A percentile compares a stretch with the other conserved stretches of the same genome.
phyloP scores from a whole-genome alignment of 2,797 vertebrate species.

The Moxostoma hubbsi region DNA sequence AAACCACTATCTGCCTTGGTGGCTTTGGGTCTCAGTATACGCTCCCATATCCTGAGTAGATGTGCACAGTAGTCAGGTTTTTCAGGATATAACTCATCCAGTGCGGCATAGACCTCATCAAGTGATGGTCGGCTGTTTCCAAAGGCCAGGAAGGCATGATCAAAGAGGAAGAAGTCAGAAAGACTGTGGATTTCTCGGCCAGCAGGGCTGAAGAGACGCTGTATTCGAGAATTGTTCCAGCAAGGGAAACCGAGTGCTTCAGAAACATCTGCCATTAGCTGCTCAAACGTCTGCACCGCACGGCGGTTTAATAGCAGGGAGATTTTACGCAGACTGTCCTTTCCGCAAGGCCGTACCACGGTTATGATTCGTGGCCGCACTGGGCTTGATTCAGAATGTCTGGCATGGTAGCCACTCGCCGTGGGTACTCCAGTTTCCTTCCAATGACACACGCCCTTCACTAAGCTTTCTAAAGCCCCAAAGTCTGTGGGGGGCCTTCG shows the following conservation, averaged over 20 bases:
- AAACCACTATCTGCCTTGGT: constrained; percentile 82
- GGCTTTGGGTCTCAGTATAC: constrained; percentile 80
- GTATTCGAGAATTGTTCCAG: constrained; percentile 90
- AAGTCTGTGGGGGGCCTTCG: constrained; percentile 33
- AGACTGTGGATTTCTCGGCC: constrained; percentile 88
- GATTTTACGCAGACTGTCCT: constrained; percentile 82
- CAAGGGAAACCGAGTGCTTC: constrained; percentile 92
- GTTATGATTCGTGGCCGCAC: constrained; percentile 91
- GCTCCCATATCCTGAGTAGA: constrained; percentile 78
- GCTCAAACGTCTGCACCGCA: constrained; percentile 92
- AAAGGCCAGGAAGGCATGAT: constrained; percentile 89
- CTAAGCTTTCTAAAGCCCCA: constrained; percentile 25
- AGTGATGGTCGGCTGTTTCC: constrained; percentile 86
- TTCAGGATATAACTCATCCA: constrained; percentile 89
- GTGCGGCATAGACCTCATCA: constrained; percentile 82
- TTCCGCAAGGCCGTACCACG: constrained; percentile 83
- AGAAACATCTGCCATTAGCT: constrained; percentile 90
- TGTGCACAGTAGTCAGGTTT: constrained; percentile 74
- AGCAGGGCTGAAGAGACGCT: constrained; percentile 88
- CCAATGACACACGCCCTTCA: constrained; percentile 26
- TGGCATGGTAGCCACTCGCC: constrained; percentile 74
- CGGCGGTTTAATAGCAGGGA: constrained; percentile 91
- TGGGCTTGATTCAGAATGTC: constrained; percentile 85
- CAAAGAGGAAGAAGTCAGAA: constrained; percentile 91
- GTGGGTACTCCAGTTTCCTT: constrained; percentile 25